Conservation (phyloP, 2,888 invertebrate genomes). For the Metellina segmentata region DNA sequence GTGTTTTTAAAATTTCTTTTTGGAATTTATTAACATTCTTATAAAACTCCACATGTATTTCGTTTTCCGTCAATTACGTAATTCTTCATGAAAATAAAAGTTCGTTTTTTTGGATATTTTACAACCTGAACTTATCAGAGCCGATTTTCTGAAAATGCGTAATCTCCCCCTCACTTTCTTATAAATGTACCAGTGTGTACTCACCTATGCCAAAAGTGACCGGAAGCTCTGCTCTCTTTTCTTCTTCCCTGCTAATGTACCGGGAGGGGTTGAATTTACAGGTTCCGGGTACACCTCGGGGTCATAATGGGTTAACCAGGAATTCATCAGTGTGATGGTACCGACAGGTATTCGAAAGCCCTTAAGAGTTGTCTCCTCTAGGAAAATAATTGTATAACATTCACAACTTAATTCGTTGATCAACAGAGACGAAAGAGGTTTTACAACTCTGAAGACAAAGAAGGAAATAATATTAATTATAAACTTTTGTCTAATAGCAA, state of each 20-base stretch:
- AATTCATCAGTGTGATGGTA: constrained; percentile 31
- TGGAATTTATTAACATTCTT: too few species aligned
- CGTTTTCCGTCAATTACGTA: neutral
- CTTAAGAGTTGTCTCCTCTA: constrained; percentile 49
- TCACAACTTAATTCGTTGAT: too few species aligned
- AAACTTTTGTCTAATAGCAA: too few species aligned
- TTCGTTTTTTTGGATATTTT: neutral
- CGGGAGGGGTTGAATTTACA: constrained; percentile 45
- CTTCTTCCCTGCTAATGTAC: constrained; percentile 12
- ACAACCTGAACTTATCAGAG: too few species aligned
- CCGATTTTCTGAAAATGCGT: too few species aligned
- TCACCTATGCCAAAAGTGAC: constrained; percentile 52
- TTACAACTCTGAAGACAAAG: too few species aligned
- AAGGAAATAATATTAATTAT: too few species aligned
- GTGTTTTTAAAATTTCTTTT: too few species aligned
- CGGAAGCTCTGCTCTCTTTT: constrained; percentile 35
- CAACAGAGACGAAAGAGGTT: too few species aligned
- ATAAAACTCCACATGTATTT: neutral
- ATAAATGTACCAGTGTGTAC: neutral
- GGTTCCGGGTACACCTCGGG: constrained; percentile 39
- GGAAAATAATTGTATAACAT: neutral
- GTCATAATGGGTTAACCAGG: constrained; percentile 21
- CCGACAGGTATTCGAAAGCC: constrained; percentile 59
- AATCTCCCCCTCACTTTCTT: neutral
- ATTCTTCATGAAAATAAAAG: neutral